Evolutionary conservation across 2,113 vertebrate genomes (phyloP).

Genomic region (Corydoras maculifer): DNA sequence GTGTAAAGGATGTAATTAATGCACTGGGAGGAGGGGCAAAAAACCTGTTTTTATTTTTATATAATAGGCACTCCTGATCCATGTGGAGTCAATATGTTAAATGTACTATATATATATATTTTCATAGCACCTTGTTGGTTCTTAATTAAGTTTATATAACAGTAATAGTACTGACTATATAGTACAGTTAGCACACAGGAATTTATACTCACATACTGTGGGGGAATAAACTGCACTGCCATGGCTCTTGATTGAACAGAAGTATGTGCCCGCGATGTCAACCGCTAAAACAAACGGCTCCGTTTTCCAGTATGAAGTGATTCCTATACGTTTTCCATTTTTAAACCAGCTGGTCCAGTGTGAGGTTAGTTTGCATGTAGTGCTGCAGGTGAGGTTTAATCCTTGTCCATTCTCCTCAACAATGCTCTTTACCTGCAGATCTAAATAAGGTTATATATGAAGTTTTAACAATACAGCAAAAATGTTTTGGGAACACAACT

Average conservation of each 20-base stretch:
- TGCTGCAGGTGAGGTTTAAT: conserved; percentile 9
- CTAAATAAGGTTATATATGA: neutral
- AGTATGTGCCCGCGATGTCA: neutral
- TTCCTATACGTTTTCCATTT: neutral
- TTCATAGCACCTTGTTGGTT: too few species aligned
- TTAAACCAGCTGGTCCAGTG: conserved; percentile 4
- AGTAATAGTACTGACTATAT: neutral
- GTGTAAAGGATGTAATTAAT: too few species aligned
- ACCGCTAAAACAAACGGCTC: neutral
- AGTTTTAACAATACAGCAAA: too few species aligned
- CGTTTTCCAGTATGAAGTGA: neutral
- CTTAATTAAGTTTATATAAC: too few species aligned
- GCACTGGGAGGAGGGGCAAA: too few species aligned
- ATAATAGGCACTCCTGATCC: too few species aligned
- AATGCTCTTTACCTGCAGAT: conserved; percentile 5
- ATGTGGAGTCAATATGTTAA: too few species aligned
- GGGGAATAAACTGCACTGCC: neutral
- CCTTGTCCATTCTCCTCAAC: neutral
- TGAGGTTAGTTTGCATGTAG: neutral
- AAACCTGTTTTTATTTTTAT: too few species aligned
- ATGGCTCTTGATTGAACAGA: neutral
- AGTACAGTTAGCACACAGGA: neutral
- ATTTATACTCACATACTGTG: conserved; percentile 18
- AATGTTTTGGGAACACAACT: too few species aligned
- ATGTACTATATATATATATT: too few species aligned